Base-by-base conservation (phyloP, 2,797 vertebrate genomes). In the Falco columbarius region DNA sequence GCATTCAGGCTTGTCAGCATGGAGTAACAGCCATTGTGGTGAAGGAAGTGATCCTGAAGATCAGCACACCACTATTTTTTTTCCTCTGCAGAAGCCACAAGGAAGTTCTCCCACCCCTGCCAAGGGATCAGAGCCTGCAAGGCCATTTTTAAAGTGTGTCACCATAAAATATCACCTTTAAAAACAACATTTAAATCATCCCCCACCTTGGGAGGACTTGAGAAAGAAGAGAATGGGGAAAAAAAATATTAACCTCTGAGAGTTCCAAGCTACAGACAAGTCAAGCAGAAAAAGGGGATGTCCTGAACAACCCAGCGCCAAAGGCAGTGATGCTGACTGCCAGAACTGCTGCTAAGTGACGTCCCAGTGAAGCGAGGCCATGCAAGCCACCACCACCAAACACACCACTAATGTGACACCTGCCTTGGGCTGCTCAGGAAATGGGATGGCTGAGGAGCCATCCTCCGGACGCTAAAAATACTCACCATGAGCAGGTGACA, bases 131-230 rank as follows among this genome's bases (percentile, higher is more conserved):
- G 90, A 81, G 74, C n/a, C 40, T 55, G 75, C 76, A 67, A 38
- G 1, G 36, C 40, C 46, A 38, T 80, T 79, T 80, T 55, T 20
- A 86, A 88, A 86, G 59, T 51, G 51, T 74, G 71, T 75, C 56
- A 10, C 30, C 10, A n/a, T 71, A 75, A 89, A 81, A 19, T 18
- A 44, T 19, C 44, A 72, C n/a, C n/a, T 75, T 75, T 89, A 54
- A 93, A 92, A 92, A 67, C 21, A 74, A 36, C 9, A 38, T 75
- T 95, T 74, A 93, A 86, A 75, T 86, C 84, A 75, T 82, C 34
- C 26, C 17, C 66, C 3, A 5, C 32, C 54, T 89, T 75, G 58
- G 76, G 81, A 90, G 36, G 47, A 38, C 34, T 90, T 67, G 54
- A 93, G 62, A 59, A 79, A 71, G 49, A 67, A 80, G 24, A 73